A percentile compares a stretch with the other conserved stretches of the same genome.
phyloP scores from a whole-genome alignment of 2,888 invertebrate species.

The Thecocarcelia acutangulata region DNA sequence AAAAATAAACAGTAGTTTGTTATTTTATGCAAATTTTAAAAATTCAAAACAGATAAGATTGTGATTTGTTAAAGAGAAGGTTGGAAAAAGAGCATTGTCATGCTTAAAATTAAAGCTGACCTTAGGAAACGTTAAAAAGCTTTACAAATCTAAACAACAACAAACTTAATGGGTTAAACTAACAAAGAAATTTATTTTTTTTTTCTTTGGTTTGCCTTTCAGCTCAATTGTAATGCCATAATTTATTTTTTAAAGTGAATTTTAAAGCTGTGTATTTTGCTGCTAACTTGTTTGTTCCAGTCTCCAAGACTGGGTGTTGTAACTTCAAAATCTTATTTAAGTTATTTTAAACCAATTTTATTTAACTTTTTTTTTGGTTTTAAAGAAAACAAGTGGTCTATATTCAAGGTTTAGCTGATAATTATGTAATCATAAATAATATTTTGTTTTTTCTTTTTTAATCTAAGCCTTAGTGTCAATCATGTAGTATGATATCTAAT shows the following conservation, averaged over 20 bases:
- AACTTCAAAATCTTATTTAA: too few species aligned
- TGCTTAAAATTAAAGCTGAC: background rate
- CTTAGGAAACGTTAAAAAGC: background rate
- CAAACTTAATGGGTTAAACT: slow-evolving; percentile 7
- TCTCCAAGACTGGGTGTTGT: slow-evolving; percentile 5
- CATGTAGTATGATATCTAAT: slow-evolving; percentile 48
- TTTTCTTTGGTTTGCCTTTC: slow-evolving; percentile 19
- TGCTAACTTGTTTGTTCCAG: slow-evolving; percentile 24
- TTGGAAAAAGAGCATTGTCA: slow-evolving; percentile 45
- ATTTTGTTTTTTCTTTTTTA: too few species aligned
- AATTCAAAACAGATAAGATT: slow-evolving; percentile 13
- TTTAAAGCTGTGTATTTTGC: background rate
- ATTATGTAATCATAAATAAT: slow-evolving; percentile 41
- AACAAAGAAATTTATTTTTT: background rate
- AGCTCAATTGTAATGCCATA: slow-evolving; percentile 35
- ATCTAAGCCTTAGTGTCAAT: slow-evolving; percentile 46
- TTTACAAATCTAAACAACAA: slow-evolving; percentile 10
- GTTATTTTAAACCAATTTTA: slow-evolving; percentile 20
- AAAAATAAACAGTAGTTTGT: slow-evolving; percentile 64
- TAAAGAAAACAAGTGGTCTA: slow-evolving; percentile 46
- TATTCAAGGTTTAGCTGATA: slow-evolving; percentile 39
- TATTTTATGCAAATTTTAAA: slow-evolving; percentile 65
- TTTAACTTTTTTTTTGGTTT: background rate
- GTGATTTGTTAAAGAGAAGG: slow-evolving; percentile 6
- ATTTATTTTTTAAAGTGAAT: background rate